phyloP scores from a whole-genome alignment of 2,113 vertebrate genomes.

The Hipposideros armiger region DNA sequence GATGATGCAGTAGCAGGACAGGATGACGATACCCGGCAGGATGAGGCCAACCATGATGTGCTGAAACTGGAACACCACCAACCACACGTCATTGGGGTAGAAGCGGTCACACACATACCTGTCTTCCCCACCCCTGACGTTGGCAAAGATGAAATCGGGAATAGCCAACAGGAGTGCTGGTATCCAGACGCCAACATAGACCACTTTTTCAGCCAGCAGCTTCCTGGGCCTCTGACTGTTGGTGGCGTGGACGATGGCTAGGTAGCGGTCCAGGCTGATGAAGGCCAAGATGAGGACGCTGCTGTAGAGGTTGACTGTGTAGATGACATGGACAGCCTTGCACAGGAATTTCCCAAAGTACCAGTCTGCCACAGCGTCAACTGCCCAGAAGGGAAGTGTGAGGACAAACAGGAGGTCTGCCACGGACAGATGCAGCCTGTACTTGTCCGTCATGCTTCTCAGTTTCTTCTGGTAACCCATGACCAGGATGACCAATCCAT shows the following conservation, averaged over 20 bases:
- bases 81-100: constrained; percentile 92
- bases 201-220: constrained; percentile 93
- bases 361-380: constrained; percentile 94
- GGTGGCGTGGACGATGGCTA: constrained; percentile 96
- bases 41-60: constrained; percentile 96
- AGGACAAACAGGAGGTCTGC: constrained; percentile 97
- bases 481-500: constrained; percentile 96
- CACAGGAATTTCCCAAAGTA: constrained; percentile 94
- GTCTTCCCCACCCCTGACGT: constrained; percentile 75
- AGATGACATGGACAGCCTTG: constrained; percentile 95
- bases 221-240: constrained; percentile 95
- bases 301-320: constrained; percentile 98
- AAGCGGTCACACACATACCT: constrained; percentile 91
- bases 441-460: constrained; percentile 98
- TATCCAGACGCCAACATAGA: constrained; percentile 97
- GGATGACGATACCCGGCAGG: constrained; percentile 96
- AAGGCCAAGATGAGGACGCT: constrained; percentile 98
- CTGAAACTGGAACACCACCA: constrained; percentile 93
- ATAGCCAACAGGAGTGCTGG: constrained; percentile 94
- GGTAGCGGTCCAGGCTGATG: constrained; percentile 97
- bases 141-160: constrained; percentile 95
- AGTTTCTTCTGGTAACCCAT: constrained; percentile 98
- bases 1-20: constrained; percentile 98
- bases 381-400: constrained; percentile 98
- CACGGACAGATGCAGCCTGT: constrained; percentile 96